Base-by-base conservation (phyloP, 2,113 vertebrate genomes). In the Parotia lawesii region DNA sequence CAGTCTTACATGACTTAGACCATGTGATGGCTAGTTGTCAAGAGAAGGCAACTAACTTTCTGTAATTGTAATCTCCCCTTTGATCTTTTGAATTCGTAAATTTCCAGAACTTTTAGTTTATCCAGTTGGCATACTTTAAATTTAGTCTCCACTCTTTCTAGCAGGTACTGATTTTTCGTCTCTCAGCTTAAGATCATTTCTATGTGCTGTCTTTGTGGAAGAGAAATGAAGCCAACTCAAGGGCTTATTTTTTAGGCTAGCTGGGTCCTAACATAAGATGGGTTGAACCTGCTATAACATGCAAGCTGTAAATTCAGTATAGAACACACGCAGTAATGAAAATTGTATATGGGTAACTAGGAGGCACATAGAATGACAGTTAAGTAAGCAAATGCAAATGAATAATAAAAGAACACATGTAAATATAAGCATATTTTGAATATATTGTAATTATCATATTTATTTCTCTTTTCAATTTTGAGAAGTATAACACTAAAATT, bases 31-130 rank as follows among this genome's bases (percentile, higher is more conserved):
- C 48, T 84, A 71, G 28, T 69, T 90, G 38, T 58, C 58, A 72
- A 69, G 28, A 93, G 54, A 94, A 35, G 24, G 38, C 77, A 96
- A 94, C 87, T 96, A 96, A 56, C 71, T 90, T 94, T 94, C 79
- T 94, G 76, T 94, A 94, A 93, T 62, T 69, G 81, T 70, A 79
- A 88, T 89, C 86, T 91, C 70, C 16, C 58, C 83, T 94, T 96
- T 96, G 44, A 87, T 22, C 6, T 87, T 92, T 84, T 94, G 61
- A 79, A 66, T 95, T 89, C 86, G 15, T 42, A 92, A 87, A 91
- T 95, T 89, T 45, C 60, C 79, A 60, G 58, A 81, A 61, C 31
- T 86, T 93, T 90, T 64, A 64, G 12, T 91, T 96, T 91, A 35
- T 93, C 33, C 31, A 71, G 13, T 87, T 92, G 51, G 11, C 29